Conservation (phyloP, 1,140 invertebrate species). For the Cydia fagiglandana region DNA sequence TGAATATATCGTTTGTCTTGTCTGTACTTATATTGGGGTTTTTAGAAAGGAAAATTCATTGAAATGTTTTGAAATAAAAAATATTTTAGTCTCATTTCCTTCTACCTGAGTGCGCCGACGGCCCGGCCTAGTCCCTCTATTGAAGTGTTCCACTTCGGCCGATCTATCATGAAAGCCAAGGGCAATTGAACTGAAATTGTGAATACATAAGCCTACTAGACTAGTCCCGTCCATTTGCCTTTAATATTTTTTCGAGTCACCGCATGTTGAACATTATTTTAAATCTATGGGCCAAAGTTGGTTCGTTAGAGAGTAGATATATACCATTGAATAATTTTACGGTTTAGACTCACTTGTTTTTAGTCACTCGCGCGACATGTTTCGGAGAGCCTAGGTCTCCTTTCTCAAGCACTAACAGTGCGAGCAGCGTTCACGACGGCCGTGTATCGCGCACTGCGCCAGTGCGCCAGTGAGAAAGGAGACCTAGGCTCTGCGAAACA, state of each 20-base stretch:
- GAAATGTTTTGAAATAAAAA: background rate
- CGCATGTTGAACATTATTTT: background rate
- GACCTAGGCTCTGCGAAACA: too few relatives aligned
- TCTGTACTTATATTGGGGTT: too few relatives aligned
- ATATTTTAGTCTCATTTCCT: background rate
- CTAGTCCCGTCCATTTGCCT: slow-evolving; percentile 4
- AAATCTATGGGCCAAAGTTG: background rate
- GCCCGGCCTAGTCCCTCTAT: background rate
- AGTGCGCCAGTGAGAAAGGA: too few relatives aligned
- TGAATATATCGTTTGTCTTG: too few relatives aligned
- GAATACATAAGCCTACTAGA: slow-evolving; percentile 22
- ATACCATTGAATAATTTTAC: too few relatives aligned
- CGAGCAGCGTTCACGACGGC: too few relatives aligned
- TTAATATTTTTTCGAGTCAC: background rate
- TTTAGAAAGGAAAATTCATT: too few relatives aligned
- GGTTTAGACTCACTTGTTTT: too few relatives aligned
- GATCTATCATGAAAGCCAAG: slow-evolving; percentile 6
- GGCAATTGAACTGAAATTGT: slow-evolving; percentile 7
- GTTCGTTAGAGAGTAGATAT: background rate
- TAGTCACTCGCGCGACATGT: too few relatives aligned
- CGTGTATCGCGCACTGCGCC: too few relatives aligned
- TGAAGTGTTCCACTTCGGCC: slow-evolving; percentile 19
- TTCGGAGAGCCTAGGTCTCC: too few relatives aligned
- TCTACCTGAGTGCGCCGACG: background rate
- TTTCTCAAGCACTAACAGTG: too few relatives aligned